These are phyloP conservation scores for Ecliptopera silaceata DNA, from an alignment of 2,888 invertebrate species.

Conservation along the genomic window DNA sequence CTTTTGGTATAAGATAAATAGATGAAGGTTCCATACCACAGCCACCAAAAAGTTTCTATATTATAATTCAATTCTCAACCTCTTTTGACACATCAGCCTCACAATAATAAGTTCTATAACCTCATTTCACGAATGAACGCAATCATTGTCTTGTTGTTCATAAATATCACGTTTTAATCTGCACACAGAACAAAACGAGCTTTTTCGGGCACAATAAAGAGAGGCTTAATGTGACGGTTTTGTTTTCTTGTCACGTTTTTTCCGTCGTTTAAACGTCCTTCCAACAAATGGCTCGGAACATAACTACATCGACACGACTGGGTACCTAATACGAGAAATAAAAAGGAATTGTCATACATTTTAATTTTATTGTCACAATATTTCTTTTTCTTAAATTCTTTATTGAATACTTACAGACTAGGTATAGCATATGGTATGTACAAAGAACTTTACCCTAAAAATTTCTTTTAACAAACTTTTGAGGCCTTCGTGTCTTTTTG, in stretches of 20 bases:
- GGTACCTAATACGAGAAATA: constrained; percentile 54
- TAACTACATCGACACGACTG: constrained; percentile 61
- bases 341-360: constrained; percentile 39
- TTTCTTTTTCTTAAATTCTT: no score
- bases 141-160: constrained; percentile 48
- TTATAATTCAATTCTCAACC: background rate
- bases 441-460: no score
- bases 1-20: no score
- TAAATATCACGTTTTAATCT: constrained; percentile 72
- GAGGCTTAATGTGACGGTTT: constrained; percentile 63
- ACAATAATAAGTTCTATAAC: background rate
- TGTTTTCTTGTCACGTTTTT: constrained; percentile 77
- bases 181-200: constrained; percentile 62
- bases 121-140: constrained; percentile 20
- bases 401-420: no score
- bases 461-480: no score
- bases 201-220: constrained; percentile 66
- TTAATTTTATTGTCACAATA: background rate
- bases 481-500: no score
- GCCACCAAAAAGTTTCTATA: no score
- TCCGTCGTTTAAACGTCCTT: constrained; percentile 72
- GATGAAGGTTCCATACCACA: no score
- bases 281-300: constrained; percentile 70
- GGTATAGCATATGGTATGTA: no score
- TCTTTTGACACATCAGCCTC: background rate